A percentile compares a stretch with the other conserved stretches of the same genome.
phyloP scores from a whole-genome alignment of 2,113 vertebrate species.

The Apodemus speciosus region DNA sequence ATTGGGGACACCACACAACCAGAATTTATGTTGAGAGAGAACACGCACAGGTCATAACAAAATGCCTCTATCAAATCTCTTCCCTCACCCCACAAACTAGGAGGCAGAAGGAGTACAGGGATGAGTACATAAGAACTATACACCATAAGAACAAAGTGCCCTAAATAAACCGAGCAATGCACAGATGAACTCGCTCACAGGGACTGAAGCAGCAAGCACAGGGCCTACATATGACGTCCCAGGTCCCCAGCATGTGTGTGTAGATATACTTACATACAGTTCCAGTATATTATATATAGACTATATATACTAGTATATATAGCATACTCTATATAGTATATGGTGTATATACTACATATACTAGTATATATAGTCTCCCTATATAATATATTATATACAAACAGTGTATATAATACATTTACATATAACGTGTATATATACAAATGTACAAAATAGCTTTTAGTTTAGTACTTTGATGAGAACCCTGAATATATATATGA shows the following conservation, averaged over 20 bases:
- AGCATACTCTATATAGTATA: too few relatives aligned
- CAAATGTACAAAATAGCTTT: neutral
- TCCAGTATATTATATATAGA: too few relatives aligned
- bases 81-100: neutral
- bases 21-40: neutral
- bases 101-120: neutral
- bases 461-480: neutral
- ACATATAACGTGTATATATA: too few relatives aligned
- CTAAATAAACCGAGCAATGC: neutral
- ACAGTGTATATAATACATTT: too few relatives aligned
- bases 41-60: neutral
- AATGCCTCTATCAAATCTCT: neutral
- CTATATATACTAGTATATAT: too few relatives aligned
- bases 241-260: neutral
- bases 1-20: neutral
- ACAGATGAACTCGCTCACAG: neutral
- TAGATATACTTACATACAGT: neutral
- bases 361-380: too few relatives aligned
- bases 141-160: neutral
- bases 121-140: neutral
- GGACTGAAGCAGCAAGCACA: neutral
- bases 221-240: too few relatives aligned
- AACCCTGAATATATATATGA: neutral
- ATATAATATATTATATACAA: too few relatives aligned
- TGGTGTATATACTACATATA: too few relatives aligned